Conservation (phyloP, 64 coral and sea anemone species). For the Montipora foliosa region DNA sequence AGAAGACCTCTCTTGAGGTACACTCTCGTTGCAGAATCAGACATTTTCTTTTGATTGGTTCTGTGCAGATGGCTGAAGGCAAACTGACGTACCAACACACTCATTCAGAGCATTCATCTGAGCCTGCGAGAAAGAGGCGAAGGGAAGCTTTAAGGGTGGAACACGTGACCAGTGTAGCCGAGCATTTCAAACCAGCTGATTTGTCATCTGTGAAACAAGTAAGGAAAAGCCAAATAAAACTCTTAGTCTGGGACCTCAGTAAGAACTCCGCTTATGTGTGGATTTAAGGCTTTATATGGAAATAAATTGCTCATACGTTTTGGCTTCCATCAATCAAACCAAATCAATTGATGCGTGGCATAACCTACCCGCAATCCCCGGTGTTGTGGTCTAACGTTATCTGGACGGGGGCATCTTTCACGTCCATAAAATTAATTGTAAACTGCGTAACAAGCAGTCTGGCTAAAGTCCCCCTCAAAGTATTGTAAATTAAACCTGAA, state of each 20-base stretch:
- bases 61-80: constrained; percentile 80
- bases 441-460: too few species aligned
- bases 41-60: background rate
- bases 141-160: constrained; percentile 58
- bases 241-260: background rate
- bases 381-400: too few species aligned
- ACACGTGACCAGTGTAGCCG: constrained; percentile 68
- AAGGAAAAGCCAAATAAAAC: background rate
- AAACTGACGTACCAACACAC: constrained; percentile 92
- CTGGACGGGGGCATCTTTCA: too few species aligned
- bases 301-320: too few species aligned
- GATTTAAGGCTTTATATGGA: too few species aligned
- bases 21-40: background rate
- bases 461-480: too few species aligned
- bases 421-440: too few species aligned
- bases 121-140: constrained; percentile 80
- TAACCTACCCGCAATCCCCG: too few species aligned
- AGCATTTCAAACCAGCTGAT: constrained; percentile 89
- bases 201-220: constrained; percentile 91
- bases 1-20: background rate
- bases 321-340: too few species aligned
- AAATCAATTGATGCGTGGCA: too few species aligned
- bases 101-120: constrained; percentile 28
- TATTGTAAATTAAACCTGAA: too few species aligned
- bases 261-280: too few species aligned